phyloP scores from a whole-genome alignment of 2,113 vertebrate genomes.

The Acrocephalus arundinaceus region DNA sequence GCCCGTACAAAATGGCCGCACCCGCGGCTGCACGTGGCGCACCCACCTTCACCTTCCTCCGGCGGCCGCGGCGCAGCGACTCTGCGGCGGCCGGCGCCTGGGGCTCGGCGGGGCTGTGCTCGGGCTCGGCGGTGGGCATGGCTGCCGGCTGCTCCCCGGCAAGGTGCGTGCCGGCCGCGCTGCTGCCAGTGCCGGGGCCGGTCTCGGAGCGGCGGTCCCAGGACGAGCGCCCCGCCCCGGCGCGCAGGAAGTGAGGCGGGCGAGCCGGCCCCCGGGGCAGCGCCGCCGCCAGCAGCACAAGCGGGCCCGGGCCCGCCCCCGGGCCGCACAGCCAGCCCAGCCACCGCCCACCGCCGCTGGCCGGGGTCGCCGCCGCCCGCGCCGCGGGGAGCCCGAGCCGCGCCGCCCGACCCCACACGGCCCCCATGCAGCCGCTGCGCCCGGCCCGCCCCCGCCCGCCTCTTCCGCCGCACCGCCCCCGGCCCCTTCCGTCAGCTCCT shows the following conservation, averaged over 20 bases:
- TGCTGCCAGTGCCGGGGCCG: not conserved
- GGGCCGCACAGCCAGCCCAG: too few relatives aligned
- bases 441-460: not conserved
- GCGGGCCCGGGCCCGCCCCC: too few relatives aligned
- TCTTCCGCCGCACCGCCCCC: not conserved
- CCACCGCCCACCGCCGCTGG: too few relatives aligned
- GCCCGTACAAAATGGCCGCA: not conserved
- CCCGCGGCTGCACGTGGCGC: not conserved
- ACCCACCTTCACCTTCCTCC: constrained; percentile 21
- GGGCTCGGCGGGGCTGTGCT: not conserved
- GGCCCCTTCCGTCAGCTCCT: not conserved
- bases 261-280: too few relatives aligned
- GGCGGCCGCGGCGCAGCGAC: not conserved
- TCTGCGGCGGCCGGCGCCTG: not conserved
- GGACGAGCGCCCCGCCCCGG: not conserved
- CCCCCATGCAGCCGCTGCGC: not conserved
- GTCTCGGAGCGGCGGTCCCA: not conserved
- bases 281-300: too few relatives aligned
- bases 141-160: not conserved
- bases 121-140: constrained; percentile 22
- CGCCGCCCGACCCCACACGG: not conserved
- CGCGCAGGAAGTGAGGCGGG: not conserved
- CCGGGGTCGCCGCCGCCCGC: not conserved
- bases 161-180: not conserved
- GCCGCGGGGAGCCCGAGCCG: not conserved